These are phyloP conservation scores for Cheilosia vernalis DNA, from an alignment of 2,888 invertebrate species.

Conservation along the genomic window DNA sequence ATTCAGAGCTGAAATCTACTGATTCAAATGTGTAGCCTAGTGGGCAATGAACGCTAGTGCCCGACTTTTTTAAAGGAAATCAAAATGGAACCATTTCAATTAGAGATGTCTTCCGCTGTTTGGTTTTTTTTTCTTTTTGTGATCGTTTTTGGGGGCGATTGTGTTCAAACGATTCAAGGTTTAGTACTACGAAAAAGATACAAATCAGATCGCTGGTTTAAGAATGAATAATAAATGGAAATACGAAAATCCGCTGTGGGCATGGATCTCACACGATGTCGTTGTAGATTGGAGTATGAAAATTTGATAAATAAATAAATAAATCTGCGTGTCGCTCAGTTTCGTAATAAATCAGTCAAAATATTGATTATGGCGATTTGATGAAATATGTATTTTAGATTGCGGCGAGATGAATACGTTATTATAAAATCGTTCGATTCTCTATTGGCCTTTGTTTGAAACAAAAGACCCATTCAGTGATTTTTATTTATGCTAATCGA, in stretches of 20 bases:
- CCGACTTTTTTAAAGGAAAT: conserved; percentile 27
- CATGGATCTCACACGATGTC: conserved; percentile 34
- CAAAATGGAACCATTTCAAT: conserved; percentile 23
- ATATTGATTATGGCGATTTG: conserved; percentile 56
- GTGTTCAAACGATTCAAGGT: conserved; percentile 11
- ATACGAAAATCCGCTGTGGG: not conserved
- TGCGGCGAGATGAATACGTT: conserved; percentile 38
- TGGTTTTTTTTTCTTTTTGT: not conserved
- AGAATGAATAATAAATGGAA: conserved; percentile 36
- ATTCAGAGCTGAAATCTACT: conserved; percentile 42
- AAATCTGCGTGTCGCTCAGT: conserved; percentile 14
- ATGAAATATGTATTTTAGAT: conserved; percentile 18
- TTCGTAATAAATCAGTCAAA: conserved; percentile 49
- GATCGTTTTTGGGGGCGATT: conserved; percentile 8
- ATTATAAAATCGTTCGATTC: conserved; percentile 13
- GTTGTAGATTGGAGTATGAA: conserved; percentile 1
- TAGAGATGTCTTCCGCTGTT: not conserved
- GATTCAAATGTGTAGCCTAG: conserved; percentile 25
- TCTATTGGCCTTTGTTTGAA: conserved; percentile 7
- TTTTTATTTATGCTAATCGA: not conserved
- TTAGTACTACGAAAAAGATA: conserved; percentile 24
- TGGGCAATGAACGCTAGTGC: conserved; percentile 51
- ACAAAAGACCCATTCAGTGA: conserved; percentile 22
- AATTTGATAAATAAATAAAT: conserved; percentile 3
- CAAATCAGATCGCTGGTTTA: conserved; percentile 7